These are phyloP conservation scores for Beroe ovata DNA, from an alignment of 37 sponge, comb jelly and placozoan genomes.

Conservation along the genomic window DNA sequence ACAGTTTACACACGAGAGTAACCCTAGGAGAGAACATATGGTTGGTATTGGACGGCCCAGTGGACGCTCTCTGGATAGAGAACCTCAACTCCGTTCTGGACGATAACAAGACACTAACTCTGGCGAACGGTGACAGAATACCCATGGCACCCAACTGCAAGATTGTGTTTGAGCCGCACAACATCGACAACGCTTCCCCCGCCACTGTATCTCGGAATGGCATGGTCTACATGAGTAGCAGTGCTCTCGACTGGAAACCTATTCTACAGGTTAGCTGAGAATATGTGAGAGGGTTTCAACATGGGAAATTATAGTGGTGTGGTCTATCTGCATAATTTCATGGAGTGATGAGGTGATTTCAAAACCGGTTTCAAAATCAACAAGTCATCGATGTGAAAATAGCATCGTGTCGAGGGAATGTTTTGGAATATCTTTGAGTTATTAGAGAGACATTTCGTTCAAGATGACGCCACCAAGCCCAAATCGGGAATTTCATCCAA, in stretches of 20 bases:
- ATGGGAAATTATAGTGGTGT: too few relatives aligned
- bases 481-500: too few relatives aligned
- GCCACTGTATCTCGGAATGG: slow-evolving; percentile 71
- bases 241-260: slow-evolving; percentile 70
- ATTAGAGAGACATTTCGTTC: too few relatives aligned
- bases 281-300: too few relatives aligned
- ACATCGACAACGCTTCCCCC: slow-evolving; percentile 72
- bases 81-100: slow-evolving; percentile 70
- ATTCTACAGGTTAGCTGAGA: slow-evolving; percentile 59
- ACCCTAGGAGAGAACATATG: slow-evolving; percentile 68
- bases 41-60: slow-evolving; percentile 70
- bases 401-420: too few relatives aligned
- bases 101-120: slow-evolving; percentile 70
- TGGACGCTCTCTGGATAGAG: slow-evolving; percentile 71
- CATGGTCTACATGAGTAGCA: slow-evolving; percentile 71
- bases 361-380: too few relatives aligned
- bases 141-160: slow-evolving; percentile 71
- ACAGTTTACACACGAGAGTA: too few relatives aligned
- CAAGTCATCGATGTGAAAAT: too few relatives aligned
- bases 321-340: too few relatives aligned
- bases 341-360: too few relatives aligned
- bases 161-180: slow-evolving; percentile 71
- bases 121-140: slow-evolving; percentile 69
- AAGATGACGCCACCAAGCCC: too few relatives aligned
- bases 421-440: too few relatives aligned